Evolutionary conservation across 1,140 invertebrate species (phyloP).

Genomic region (Archivesica marissinica): DNA sequence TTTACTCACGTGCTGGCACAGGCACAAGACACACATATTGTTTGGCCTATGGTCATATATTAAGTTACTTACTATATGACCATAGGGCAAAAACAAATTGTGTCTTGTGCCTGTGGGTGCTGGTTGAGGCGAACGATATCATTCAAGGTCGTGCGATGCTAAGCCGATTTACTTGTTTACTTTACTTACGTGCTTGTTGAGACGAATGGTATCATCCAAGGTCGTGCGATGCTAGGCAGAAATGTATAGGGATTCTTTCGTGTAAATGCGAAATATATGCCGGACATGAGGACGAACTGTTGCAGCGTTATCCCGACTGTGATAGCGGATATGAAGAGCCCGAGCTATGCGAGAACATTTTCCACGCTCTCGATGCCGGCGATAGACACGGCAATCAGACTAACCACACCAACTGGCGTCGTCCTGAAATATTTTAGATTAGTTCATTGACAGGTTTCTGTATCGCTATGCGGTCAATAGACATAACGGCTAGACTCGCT

Average conservation of each 20-base stretch:
- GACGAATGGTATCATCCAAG: slow-evolving; percentile 95
- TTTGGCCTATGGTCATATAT: too few relatives aligned
- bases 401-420: slow-evolving; percentile 94
- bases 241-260: slow-evolving; percentile 95
- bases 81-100: too few relatives aligned
- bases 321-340: slow-evolving; percentile 93
- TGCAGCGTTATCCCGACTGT: slow-evolving; percentile 93
- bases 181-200: slow-evolving; percentile 89
- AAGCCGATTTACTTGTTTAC: too few relatives aligned
- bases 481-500: too few relatives aligned
- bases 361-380: slow-evolving; percentile 91
- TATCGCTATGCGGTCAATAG: too few relatives aligned
- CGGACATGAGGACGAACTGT: slow-evolving; percentile 92
- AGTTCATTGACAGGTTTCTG: too few relatives aligned
- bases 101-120: too few relatives aligned
- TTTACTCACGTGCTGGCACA: too few relatives aligned
- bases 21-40: too few relatives aligned
- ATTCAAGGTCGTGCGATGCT: too few relatives aligned
- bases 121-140: slow-evolving; percentile 93
- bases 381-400: slow-evolving; percentile 96
- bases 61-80: too few relatives aligned
- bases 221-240: slow-evolving; percentile 91
- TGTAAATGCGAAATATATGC: slow-evolving; percentile 93
- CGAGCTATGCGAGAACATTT: slow-evolving; percentile 92
- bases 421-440: too few relatives aligned